Percentiles rank a stretch among this genome's conserved stretches.
phyloP scores from a whole-genome alignment of 1,140 invertebrate species.

The Bombus ignitus region DNA sequence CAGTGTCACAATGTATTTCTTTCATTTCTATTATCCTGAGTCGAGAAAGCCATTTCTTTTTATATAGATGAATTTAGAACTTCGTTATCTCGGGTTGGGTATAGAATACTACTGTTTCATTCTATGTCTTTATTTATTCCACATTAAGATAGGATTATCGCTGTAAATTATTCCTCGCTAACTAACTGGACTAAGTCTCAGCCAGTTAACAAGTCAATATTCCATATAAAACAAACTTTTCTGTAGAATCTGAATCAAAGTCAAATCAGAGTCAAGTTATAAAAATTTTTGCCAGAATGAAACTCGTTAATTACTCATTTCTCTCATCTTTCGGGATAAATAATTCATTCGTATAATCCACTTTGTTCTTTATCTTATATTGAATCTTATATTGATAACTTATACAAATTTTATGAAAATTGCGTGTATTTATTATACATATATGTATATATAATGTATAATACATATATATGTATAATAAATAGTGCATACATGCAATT shows the following conservation, averaged over 20 bases:
- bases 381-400: conserved; percentile 13
- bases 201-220: background rate
- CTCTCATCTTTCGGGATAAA: background rate
- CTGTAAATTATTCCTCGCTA: background rate
- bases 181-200: background rate
- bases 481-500: background rate
- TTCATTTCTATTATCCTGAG: background rate
- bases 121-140: background rate
- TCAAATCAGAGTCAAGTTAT: background rate
- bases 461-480: background rate
- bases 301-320: background rate
- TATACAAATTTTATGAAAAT: conserved; percentile 11
- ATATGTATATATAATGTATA: too few relatives aligned
- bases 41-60: background rate
- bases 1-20: background rate
- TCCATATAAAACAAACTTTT: background rate
- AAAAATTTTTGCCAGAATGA: background rate
- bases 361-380: background rate
- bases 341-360: background rate
- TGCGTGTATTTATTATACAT: background rate
- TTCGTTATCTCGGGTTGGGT: background rate
- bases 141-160: background rate
- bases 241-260: background rate
- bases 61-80: background rate
- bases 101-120: background rate